Evolutionary conservation across 2,888 invertebrate species (phyloP).

Genomic region (Athalia circularis): DNA sequence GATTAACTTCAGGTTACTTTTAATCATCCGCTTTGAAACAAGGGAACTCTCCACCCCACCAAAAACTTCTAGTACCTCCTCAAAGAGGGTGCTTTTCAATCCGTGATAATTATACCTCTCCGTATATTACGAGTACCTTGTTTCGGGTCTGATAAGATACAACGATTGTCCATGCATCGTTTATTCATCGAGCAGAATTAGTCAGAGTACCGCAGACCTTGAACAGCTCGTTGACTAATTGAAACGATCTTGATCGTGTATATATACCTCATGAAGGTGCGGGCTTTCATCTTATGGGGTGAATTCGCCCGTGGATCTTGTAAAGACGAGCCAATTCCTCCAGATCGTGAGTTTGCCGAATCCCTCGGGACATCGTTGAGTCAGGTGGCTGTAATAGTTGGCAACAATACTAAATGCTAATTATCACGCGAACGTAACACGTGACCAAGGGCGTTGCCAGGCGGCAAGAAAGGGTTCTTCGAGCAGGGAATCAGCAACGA

Average conservation of each 20-base stretch:
- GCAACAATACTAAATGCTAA: slow-evolving; percentile 56
- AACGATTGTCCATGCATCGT: neutral
- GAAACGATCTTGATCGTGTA: no score
- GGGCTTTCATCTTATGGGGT: neutral
- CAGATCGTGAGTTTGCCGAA: neutral
- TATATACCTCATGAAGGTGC: neutral
- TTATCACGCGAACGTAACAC: slow-evolving; percentile 49
- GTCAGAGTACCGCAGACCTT: neutral
- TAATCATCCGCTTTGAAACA: slow-evolving; percentile 14
- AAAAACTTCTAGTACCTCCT: no score
- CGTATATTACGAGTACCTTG: neutral
- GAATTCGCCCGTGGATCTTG: neutral
- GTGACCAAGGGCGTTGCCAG: slow-evolving; percentile 44
- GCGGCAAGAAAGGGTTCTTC: slow-evolving; percentile 8
- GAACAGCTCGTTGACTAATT: no score
- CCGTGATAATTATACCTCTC: neutral
- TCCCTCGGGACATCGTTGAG: slow-evolving; percentile 21
- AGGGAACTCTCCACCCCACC: neutral
- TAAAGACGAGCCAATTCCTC: neutral
- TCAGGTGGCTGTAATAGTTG: slow-evolving; percentile 50
- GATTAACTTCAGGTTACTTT: slow-evolving; percentile 6
- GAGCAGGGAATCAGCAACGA: neutral
- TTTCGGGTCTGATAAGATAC: neutral
- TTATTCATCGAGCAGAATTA: neutral
- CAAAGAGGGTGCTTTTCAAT: neutral